Conservation (phyloP, 2,113 vertebrate genomes). For the Rissa tridactyla region DNA sequence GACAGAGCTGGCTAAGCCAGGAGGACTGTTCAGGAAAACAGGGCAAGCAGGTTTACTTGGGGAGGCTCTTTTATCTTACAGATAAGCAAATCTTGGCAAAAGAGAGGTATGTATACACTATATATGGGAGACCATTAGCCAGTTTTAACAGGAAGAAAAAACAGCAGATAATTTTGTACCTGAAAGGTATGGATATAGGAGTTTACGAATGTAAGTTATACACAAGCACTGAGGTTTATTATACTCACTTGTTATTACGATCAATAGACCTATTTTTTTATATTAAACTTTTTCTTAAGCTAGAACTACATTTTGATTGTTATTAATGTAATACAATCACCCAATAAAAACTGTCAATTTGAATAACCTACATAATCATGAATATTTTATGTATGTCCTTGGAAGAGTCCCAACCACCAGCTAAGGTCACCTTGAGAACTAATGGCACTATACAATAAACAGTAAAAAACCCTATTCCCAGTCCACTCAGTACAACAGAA, state of each 20-base stretch:
- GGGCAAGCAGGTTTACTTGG: background rate
- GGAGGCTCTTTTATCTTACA: background rate
- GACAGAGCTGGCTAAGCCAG: background rate
- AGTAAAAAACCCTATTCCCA: background rate
- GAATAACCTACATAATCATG: background rate
- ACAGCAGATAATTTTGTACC: background rate
- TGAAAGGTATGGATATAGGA: background rate
- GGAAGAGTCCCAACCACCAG: background rate
- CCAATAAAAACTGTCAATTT: background rate
- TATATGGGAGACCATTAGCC: background rate
- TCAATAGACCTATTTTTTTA: accelerated
- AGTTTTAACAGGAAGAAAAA: background rate
- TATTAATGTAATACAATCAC: background rate
- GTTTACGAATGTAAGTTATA: background rate
- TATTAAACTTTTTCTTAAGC: background rate
- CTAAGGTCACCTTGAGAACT: background rate
- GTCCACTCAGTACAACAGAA: background rate
- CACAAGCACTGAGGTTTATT: background rate
- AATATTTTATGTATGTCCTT: background rate
- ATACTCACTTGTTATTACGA: background rate
- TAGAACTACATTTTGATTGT: background rate
- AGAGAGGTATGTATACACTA: accelerated
- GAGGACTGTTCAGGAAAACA: background rate
- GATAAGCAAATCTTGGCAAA: background rate
- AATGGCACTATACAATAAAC: background rate